phyloP scores from a whole-genome alignment of 2,888 invertebrate species.

The Drosophila mimica region DNA sequence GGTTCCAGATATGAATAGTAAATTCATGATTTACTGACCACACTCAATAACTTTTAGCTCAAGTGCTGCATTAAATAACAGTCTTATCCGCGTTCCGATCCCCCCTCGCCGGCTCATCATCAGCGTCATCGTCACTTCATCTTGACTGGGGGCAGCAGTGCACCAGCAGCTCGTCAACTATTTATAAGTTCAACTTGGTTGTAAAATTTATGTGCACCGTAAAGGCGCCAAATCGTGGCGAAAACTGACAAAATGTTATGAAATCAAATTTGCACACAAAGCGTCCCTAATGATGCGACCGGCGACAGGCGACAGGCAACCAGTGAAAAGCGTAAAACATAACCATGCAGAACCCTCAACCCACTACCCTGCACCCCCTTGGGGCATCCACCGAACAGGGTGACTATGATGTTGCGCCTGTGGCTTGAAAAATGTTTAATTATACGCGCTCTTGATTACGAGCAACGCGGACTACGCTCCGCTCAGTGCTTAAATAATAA shows the following conservation, averaged over 20 bases:
- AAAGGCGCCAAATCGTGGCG: constrained; percentile 67
- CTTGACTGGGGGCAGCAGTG: constrained; percentile 21
- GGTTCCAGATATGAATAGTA: constrained; percentile 11
- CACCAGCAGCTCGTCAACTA: constrained; percentile 61
- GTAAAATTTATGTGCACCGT: constrained; percentile 75
- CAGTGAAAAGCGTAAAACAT: constrained; percentile 18
- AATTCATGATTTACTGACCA: constrained; percentile 16
- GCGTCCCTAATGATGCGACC: constrained; percentile 67
- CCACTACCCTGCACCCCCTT: background rate
- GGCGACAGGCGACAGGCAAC: constrained; percentile 25
- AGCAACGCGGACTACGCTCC: constrained; percentile 24
- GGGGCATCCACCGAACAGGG: background rate
- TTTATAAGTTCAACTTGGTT: constrained; percentile 71
- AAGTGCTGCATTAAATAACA: constrained; percentile 3
- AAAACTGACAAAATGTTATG: constrained; percentile 74
- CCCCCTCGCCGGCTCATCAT: constrained; percentile 7
- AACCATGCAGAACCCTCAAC: constrained; percentile 8
- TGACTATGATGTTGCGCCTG: constrained; percentile 14
- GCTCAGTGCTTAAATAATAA: constrained; percentile 65
- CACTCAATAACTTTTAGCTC: constrained; percentile 22
- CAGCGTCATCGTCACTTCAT: constrained; percentile 58
- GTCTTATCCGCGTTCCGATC: background rate
- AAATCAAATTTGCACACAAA: constrained; percentile 80
- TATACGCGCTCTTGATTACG: constrained; percentile 65
- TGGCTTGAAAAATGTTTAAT: constrained; percentile 74